A percentile compares a stretch with the other conserved stretches of the same genome.
These are phyloP conservation scores for Mystacides longicornis DNA, from an alignment of 2,888 invertebrate species.

Conservation along the genomic window DNA sequence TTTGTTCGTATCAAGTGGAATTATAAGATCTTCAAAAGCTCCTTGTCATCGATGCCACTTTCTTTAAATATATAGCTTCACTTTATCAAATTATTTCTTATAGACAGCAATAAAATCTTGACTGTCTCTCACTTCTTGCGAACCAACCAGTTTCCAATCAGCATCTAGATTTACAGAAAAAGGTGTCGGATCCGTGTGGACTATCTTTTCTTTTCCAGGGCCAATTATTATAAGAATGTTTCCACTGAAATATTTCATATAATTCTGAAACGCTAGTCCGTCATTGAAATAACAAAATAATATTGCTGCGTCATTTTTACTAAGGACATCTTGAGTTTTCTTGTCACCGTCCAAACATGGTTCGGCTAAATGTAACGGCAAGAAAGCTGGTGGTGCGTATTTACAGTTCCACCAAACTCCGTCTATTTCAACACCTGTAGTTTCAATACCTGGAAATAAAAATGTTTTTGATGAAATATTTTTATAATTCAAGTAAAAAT, in stretches of 20 bases:
- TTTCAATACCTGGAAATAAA: constrained; percentile 47
- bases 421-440: constrained; percentile 70
- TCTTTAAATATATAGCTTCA: too few relatives aligned
- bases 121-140: constrained; percentile 53
- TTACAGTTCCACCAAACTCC: constrained; percentile 71
- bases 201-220: constrained; percentile 53
- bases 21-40: too few relatives aligned
- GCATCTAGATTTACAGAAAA: constrained; percentile 48
- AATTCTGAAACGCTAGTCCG: constrained; percentile 58
- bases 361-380: constrained; percentile 52
- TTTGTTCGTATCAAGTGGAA: too few relatives aligned
- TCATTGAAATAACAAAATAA: constrained; percentile 81
- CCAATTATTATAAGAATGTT: constrained; percentile 66
- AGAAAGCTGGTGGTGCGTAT: constrained; percentile 66
- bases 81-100: constrained; percentile 23
- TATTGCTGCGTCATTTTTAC: constrained; percentile 48
- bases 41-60: too few relatives aligned
- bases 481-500: too few relatives aligned
- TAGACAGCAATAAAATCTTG: constrained; percentile 62
- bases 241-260: constrained; percentile 57
- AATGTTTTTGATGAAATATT: too few relatives aligned
- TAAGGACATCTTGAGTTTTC: constrained; percentile 35
- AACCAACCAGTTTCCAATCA: constrained; percentile 51
- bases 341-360: constrained; percentile 35
- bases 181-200: constrained; percentile 66